Base-by-base conservation (phyloP, 2,113 vertebrate species). In the Paedocypris sp. region DNA sequence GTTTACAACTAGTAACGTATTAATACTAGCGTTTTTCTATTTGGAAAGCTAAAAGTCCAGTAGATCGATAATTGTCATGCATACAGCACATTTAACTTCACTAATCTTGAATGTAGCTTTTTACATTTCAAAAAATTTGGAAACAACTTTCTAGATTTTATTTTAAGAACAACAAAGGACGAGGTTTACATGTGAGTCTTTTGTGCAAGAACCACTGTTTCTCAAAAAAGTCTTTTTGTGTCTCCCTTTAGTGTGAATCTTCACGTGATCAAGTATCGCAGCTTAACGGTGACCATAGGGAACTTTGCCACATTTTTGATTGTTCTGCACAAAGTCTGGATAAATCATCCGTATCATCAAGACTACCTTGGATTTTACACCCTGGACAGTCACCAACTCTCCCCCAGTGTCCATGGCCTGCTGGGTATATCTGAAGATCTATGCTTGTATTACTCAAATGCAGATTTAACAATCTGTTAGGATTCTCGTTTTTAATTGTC, bases 341-440 rank as follows among this genome's bases (percentile, higher is more conserved):
- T 81, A 75, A 86, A 88, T 42, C 86, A 93, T 64, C 90, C 90
- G 0, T 73, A 82, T 48, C 89, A 93, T 67, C 77, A 63, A 52
- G 88, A 95, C 71, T 96, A 91, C 66, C 78, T 99, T 46, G 93
- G 94, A 20, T 88, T 98, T 57, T 98, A 99, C 26, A 91, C 87
- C 7, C 2, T 91, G 64, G 86, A 92, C 66, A 87, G 84, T 58
- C 87, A 89, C 66, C 79, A 80, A 29, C 74, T 97, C 39, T 95
- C 94, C 29, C 54, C 75, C 7, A 73, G 70, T 45, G 91, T 91
- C 19, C 91, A 95, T 3, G 95, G 95, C 32, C 81, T 98, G 5
- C 80, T 98, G 73, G 95, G 95, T 98, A 92, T 4, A 22, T 23
- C 6, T 11, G n/a, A 42, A 31, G 6, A 6, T 2, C 1, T 18